Evolutionary conservation across 1,140 invertebrate genomes (phyloP).

Genomic region (Glossosoma conforme): DNA sequence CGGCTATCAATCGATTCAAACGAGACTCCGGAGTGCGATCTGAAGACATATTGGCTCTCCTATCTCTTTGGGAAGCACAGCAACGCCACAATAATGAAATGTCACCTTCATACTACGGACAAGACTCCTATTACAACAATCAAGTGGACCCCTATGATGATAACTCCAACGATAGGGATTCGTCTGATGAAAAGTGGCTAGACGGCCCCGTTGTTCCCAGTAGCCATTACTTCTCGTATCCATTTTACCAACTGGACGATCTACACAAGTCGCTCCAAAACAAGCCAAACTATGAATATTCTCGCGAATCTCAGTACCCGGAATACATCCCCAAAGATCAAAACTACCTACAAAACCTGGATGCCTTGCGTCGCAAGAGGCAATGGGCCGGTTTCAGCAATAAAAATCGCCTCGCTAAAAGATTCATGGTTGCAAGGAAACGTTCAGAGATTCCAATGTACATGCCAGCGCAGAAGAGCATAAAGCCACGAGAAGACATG

Average conservation of each 20-base stretch:
- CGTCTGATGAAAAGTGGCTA: constrained; percentile 38
- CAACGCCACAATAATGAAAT: constrained; percentile 46
- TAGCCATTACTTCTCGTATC: constrained; percentile 33
- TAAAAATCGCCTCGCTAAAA: constrained; percentile 33
- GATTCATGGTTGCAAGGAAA: constrained; percentile 50
- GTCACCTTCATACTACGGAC: constrained; percentile 43
- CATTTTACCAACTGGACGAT: constrained; percentile 9
- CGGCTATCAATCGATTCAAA: constrained; percentile 33
- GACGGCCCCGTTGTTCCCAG: constrained; percentile 43
- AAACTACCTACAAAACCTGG: constrained; percentile 37
- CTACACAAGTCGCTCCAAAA: constrained; percentile 7
- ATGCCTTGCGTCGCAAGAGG: constrained; percentile 44
- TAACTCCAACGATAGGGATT: constrained; percentile 42
- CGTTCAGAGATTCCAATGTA: constrained; percentile 41
- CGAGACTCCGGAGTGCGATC: constrained; percentile 47
- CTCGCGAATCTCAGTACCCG: constrained; percentile 38
- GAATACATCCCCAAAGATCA: constrained; percentile 36
- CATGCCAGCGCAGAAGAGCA: constrained; percentile 34
- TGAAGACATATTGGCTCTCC: constrained; percentile 44
- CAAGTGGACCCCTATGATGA: constrained; percentile 40
- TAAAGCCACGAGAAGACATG: constrained; percentile 45
- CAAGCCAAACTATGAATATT: constrained; percentile 18
- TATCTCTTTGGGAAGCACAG: constrained; percentile 49
- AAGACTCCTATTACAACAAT: constrained; percentile 41
- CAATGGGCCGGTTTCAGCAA: constrained; percentile 43